A percentile compares a stretch with the other conserved stretches of the same genome.
Conservation (phyloP, 1,140 invertebrate species). For the Drosophila watanabei region DNA sequence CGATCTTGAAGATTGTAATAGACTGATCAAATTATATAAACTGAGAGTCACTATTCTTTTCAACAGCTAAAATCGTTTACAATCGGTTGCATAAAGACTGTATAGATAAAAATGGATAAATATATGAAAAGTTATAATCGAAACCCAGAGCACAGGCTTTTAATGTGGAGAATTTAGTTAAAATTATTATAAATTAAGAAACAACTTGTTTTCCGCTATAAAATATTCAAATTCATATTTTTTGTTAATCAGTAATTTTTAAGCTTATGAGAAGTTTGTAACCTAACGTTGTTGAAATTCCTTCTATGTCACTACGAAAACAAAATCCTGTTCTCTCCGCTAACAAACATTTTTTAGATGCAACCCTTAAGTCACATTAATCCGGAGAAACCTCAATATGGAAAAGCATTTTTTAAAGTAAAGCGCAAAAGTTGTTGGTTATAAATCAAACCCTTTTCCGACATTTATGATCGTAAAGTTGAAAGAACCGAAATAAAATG, state of each 20-base stretch:
- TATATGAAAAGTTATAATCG: too few relatives aligned
- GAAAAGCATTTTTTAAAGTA: slow-evolving; percentile 22
- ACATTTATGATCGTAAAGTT: slow-evolving; percentile 85
- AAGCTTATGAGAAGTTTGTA: not conserved
- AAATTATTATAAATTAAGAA: not conserved
- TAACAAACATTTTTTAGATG: not conserved
- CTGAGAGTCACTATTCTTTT: too few relatives aligned
- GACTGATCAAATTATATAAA: too few relatives aligned
- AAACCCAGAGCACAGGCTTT: too few relatives aligned
- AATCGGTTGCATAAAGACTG: too few relatives aligned
- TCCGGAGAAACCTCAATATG: not conserved
- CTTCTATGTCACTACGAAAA: not conserved
- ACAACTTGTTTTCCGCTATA: too few relatives aligned
- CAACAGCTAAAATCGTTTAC: too few relatives aligned
- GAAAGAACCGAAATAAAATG: slow-evolving; percentile 71
- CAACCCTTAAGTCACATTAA: slow-evolving; percentile 4
- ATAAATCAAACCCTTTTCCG: slow-evolving; percentile 81
- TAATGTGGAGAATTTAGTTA: not conserved
- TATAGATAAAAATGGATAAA: too few relatives aligned
- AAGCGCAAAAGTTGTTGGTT: slow-evolving; percentile 69
- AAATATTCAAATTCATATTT: not conserved
- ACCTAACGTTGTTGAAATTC: not conserved
- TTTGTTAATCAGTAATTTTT: not conserved
- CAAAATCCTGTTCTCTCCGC: not conserved
- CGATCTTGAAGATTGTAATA: too few relatives aligned